Base-by-base conservation (phyloP, 2,888 invertebrate genomes). In the Tigriopus californicus region DNA sequence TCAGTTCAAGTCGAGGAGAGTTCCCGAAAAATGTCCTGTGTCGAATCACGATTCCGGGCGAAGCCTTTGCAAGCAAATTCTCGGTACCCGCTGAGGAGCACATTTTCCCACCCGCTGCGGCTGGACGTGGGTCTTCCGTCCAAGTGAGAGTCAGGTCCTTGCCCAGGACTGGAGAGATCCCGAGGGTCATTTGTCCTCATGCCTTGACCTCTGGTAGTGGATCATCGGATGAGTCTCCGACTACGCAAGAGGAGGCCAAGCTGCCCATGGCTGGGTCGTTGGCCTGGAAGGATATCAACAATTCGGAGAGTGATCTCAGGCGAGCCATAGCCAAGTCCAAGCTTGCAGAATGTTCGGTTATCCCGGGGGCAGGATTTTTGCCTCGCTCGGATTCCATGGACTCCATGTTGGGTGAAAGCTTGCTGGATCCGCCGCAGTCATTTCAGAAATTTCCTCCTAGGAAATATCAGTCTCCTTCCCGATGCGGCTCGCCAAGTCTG, bases 141-240 rank as follows among this genome's bases (percentile, higher is more conserved):
- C 63, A 75, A 74, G 75, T 75, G 60, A 72, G 73, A 18, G 75
- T 78, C 47, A 73, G 75, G 67, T 73, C 76, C 42, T 64, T 87
- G 65, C 88, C 89, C 24, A 75, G 90, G 47, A 77, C 81, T 65
- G 80, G 82, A 62, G 78, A 79, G 49, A 78, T 85, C 65, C 87
- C 87, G 8, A 71, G 73, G 22, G 73, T 82, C 57, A 69, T 69
- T 56, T 80, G 80, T 67, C 68, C 71, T 13, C 64, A 65, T 20
- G 25, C 52, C 3, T 62, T 53, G 53, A 20, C 20, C 24, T 44
- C 44, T 3, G 15, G n/a, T 5, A 22, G 20, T 13, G 49, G 15
- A 12, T 49, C 49, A 3, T 49, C 49, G 20, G 20, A 15, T 13
- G 57, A 44, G 53, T 53, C 13, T 44, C 52, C 22, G 55, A 51